These are phyloP conservation scores for Andrena minutula DNA, from an alignment of 2,888 invertebrate species.

Conservation along the genomic window DNA sequence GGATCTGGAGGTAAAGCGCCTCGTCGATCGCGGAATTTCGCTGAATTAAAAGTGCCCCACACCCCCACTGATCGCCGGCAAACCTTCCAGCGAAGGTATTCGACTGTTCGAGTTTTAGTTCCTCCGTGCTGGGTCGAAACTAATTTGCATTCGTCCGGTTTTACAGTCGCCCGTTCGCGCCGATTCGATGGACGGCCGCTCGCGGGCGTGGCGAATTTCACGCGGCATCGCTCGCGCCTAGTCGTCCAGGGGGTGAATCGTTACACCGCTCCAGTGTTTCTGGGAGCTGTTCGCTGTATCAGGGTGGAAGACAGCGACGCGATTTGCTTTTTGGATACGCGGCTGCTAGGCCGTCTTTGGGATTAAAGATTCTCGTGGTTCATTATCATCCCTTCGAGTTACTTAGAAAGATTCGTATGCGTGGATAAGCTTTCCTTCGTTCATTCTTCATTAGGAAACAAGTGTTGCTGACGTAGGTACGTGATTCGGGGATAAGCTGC, in stretches of 20 bases:
- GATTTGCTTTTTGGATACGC: neutral
- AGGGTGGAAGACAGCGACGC: neutral
- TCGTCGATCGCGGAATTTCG: constrained; percentile 59
- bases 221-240: neutral
- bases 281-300: neutral
- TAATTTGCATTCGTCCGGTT: constrained; percentile 46
- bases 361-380: too few species aligned
- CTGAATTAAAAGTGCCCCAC: constrained; percentile 62
- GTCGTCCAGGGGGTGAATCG: neutral
- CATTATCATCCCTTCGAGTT: too few species aligned
- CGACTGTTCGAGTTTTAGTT: constrained; percentile 31
- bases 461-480: too few species aligned
- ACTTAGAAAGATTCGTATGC: too few species aligned
- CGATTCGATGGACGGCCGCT: neutral
- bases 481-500: too few species aligned
- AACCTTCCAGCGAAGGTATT: constrained; percentile 21
- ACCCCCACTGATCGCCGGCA: constrained; percentile 44
- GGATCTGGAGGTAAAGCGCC: constrained; percentile 54
- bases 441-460: too few species aligned
- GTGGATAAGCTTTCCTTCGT: too few species aligned
- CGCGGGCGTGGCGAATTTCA: constrained; percentile 11
- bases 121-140: constrained; percentile 25
- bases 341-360: too few species aligned
- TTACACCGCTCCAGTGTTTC: neutral
- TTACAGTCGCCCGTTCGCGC: constrained; percentile 1